phyloP scores from a whole-genome alignment of 2,113 vertebrate species.

The Tamias sibiricus region DNA sequence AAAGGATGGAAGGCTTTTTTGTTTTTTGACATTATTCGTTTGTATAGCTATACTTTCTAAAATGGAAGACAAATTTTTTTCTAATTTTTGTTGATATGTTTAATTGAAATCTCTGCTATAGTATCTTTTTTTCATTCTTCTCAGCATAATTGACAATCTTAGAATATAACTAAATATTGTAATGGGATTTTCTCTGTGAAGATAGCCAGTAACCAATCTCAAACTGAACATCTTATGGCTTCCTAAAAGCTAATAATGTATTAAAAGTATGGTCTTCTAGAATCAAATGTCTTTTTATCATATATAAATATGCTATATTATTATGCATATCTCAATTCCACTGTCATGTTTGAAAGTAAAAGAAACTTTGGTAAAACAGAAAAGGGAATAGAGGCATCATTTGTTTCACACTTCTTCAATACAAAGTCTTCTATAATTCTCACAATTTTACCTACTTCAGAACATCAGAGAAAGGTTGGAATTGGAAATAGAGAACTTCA shows the following conservation, averaged over 20 bases:
- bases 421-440: no score
- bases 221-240: background rate
- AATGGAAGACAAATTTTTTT: constrained; percentile 8
- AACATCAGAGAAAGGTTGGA: background rate
- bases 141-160: background rate
- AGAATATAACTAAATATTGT: constrained; percentile 25
- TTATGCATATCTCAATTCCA: background rate
- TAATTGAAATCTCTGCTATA: background rate
- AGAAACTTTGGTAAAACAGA: background rate
- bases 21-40: background rate
- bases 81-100: background rate
- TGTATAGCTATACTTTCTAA: background rate
- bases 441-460: no score
- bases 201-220: background rate
- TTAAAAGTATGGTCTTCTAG: background rate
- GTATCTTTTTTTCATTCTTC: background rate
- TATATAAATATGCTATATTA: constrained; percentile 5
- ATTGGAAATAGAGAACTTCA: background rate
- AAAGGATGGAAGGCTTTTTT: background rate
- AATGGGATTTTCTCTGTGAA: background rate
- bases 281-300: no score
- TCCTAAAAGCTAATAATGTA: background rate
- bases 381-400: background rate
- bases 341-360: background rate
- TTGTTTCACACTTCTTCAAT: background rate